Conservation (phyloP, 2,113 vertebrate genomes). For the Rhineura floridana region DNA sequence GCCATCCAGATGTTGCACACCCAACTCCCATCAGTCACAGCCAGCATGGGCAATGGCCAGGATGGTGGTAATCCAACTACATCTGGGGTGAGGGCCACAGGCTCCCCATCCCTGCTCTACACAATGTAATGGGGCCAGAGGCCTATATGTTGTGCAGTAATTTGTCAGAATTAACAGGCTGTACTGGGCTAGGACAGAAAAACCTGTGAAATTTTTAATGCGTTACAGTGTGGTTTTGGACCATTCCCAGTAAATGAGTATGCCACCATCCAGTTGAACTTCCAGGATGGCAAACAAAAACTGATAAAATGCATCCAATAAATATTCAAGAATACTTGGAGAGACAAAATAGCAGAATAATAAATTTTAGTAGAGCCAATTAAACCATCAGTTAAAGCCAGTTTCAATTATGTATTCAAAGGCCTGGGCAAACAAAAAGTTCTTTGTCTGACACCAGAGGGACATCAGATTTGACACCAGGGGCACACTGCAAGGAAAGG, state of each 20-base stretch:
- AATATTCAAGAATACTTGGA: neutral
- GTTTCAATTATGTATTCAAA: neutral
- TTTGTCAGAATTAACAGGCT: neutral
- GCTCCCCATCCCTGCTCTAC: neutral
- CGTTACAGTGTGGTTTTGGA: neutral
- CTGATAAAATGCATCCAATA: neutral
- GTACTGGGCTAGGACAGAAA: neutral
- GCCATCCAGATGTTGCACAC: too few relatives aligned
- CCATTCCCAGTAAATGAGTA: neutral
- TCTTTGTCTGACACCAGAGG: neutral
- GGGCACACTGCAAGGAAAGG: too few relatives aligned
- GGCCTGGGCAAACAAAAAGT: neutral
- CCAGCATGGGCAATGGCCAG: too few relatives aligned
- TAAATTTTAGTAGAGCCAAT: neutral
- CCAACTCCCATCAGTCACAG: too few relatives aligned
- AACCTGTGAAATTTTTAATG: neutral
- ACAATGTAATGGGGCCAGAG: neutral
- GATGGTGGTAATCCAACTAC: too few relatives aligned
- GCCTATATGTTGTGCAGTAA: neutral
- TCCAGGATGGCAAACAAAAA: neutral
- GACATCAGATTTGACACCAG: neutral
- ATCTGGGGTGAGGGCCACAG: too few relatives aligned
- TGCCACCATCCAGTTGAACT: neutral
- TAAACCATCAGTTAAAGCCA: neutral
- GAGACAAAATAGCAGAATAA: neutral